Evolutionary conservation across 2,113 vertebrate species (phyloP).

Genomic region (Brachirus orientalis): DNA sequence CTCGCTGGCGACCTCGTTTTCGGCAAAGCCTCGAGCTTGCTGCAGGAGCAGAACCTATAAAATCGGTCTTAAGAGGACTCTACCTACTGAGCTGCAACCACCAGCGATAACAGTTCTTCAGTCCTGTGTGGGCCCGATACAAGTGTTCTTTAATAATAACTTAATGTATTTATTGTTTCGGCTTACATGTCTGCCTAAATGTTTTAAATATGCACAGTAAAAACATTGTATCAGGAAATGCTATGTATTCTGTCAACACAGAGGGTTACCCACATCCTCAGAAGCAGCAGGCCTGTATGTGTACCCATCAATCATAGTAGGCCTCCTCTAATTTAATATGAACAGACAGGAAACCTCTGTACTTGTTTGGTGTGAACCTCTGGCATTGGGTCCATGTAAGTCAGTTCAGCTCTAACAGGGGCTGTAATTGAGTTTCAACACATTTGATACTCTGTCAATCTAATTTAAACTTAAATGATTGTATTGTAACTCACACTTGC

Average conservation of each 20-base stretch:
- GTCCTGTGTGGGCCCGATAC: conserved; percentile 34
- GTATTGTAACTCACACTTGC: conserved; percentile 66
- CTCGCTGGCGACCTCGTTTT: too few species aligned
- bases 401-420: conserved; percentile 57
- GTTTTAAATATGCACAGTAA: conserved; percentile 7
- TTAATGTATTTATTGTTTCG: neutral
- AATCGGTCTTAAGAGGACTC: too few species aligned
- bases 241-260: conserved; percentile 31
- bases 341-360: conserved; percentile 47
- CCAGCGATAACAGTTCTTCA: neutral
- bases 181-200: neutral
- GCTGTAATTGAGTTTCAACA: conserved; percentile 72
- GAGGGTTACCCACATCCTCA: conserved; percentile 16
- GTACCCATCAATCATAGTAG: conserved; percentile 54
- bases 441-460: conserved; percentile 75
- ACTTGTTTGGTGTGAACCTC: conserved; percentile 68
- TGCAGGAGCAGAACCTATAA: too few species aligned
- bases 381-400: conserved; percentile 58
- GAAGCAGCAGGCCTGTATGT: conserved; percentile 20
- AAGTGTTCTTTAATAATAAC: neutral
- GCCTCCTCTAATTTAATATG: conserved; percentile 62
- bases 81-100: neutral
- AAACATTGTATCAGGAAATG: conserved; percentile 18
- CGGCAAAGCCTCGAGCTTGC: too few species aligned
- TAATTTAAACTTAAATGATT: conserved; percentile 72